phyloP scores from a whole-genome alignment of 2,888 invertebrate species.

The Rhorus exstirpatorius region DNA sequence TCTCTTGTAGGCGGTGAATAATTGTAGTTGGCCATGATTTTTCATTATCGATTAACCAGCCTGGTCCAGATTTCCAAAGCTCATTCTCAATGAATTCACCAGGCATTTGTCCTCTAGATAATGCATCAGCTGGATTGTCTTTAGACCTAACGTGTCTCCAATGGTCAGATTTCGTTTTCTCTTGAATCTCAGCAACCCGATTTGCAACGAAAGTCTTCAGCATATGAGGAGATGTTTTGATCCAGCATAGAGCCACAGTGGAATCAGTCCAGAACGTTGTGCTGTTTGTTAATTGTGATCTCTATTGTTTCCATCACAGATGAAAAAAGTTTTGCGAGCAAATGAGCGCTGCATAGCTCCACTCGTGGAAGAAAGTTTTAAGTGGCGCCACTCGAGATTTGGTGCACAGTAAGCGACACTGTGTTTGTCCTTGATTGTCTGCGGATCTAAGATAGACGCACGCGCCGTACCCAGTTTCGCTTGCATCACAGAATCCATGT shows the following conservation, averaged over 20 bases:
- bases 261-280: slow-evolving; percentile 70
- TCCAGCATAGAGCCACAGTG: slow-evolving; percentile 68
- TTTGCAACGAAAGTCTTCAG: slow-evolving; percentile 65
- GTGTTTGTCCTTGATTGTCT: neutral
- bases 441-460: slow-evolving; percentile 48
- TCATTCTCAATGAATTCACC: slow-evolving; percentile 15
- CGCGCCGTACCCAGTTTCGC: slow-evolving; percentile 62
- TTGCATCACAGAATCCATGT: slow-evolving; percentile 69
- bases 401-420: slow-evolving; percentile 54
- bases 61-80: slow-evolving; percentile 64
- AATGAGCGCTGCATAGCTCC: slow-evolving; percentile 59
- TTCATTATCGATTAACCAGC: slow-evolving; percentile 46
- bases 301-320: neutral
- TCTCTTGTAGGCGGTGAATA: neutral
- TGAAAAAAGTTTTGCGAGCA: slow-evolving; percentile 49
- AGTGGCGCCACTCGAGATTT: slow-evolving; percentile 68
- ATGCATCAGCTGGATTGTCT: slow-evolving; percentile 69
- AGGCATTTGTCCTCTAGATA: slow-evolving; percentile 61
- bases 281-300: neutral
- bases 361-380: slow-evolving; percentile 64
- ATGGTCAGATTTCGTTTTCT: neutral
- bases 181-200: slow-evolving; percentile 66
- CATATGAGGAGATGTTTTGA: slow-evolving; percentile 53
- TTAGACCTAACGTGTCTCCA: slow-evolving; percentile 63
- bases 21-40: slow-evolving; percentile 31